Evolutionary conservation across 2,888 invertebrate genomes (phyloP).

Genomic region (Xestia sexstrigata): DNA sequence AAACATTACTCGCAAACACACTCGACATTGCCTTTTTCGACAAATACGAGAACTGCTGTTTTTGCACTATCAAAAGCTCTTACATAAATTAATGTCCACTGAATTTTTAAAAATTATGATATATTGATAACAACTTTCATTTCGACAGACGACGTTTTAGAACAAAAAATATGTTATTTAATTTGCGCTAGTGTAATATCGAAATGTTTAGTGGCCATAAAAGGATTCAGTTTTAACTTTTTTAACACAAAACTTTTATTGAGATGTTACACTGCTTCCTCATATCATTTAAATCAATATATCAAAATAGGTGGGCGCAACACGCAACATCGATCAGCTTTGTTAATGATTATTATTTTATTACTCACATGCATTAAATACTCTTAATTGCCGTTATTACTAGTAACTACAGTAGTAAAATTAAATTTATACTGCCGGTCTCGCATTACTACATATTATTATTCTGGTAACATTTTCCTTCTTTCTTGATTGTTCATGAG

Average conservation of each 20-base stretch:
- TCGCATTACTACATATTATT: constrained; percentile 2
- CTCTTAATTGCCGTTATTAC: constrained; percentile 17
- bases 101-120: constrained; percentile 32
- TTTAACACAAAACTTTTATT: neutral
- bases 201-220: neutral
- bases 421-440: neutral
- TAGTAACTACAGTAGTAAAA: constrained; percentile 36
- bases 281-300: constrained; percentile 9
- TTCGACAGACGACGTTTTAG: constrained; percentile 23
- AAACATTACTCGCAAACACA: constrained; percentile 30
- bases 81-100: constrained; percentile 27
- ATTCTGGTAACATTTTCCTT: neutral
- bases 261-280: neutral
- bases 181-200: neutral
- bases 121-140: constrained; percentile 43
- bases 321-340: constrained; percentile 5
- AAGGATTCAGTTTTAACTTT: neutral
- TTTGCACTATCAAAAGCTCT: constrained; percentile 45
- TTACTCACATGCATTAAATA: constrained; percentile 23
- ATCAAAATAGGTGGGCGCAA: neutral
- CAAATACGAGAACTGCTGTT: constrained; percentile 42
- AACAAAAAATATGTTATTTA: neutral
- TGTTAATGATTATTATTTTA: constrained; percentile 46
- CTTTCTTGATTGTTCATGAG: neutral
- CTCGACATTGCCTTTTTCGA: constrained; percentile 48